Conservation (phyloP, 2,797 vertebrate species). For the Gymnodraco acuticeps region DNA sequence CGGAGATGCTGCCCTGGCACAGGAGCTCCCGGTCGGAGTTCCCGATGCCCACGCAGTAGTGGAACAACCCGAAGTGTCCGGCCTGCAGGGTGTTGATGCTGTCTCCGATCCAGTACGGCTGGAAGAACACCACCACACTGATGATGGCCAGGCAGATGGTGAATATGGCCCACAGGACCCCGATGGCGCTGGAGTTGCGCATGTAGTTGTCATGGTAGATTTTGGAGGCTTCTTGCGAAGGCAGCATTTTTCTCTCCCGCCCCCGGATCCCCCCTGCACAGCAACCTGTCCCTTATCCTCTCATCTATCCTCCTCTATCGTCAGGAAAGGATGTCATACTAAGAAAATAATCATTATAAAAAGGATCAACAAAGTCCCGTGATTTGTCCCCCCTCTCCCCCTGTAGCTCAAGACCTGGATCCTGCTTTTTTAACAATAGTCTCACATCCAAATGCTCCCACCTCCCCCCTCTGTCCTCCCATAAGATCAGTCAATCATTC, state of each 20-base stretch:
- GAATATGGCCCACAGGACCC: slow-evolving; percentile 93
- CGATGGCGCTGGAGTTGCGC: slow-evolving; percentile 92
- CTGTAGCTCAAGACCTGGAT: slow-evolving; percentile 13
- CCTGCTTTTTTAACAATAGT: slow-evolving; percentile 7
- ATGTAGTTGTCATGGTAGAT: slow-evolving; percentile 92
- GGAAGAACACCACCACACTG: slow-evolving; percentile 93
- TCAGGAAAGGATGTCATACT: neutral
- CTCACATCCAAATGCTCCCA: slow-evolving; percentile 44
- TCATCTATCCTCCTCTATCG: neutral
- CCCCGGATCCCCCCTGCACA: slow-evolving; percentile 22
- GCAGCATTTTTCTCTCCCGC: slow-evolving; percentile 85
- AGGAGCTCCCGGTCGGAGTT: slow-evolving; percentile 87
- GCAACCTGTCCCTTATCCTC: slow-evolving; percentile 35
- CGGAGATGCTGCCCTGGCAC: slow-evolving; percentile 91
- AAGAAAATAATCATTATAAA: neutral
- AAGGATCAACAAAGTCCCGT: slow-evolving; percentile 25
- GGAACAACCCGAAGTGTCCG: slow-evolving; percentile 93
- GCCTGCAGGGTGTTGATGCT: slow-evolving; percentile 91
- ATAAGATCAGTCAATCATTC: slow-evolving; percentile 39
- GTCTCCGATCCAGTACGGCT: slow-evolving; percentile 95
- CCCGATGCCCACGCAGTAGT: slow-evolving; percentile 91
- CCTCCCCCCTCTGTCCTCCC: neutral
- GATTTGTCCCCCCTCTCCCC: neutral
- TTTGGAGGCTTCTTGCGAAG: slow-evolving; percentile 91
- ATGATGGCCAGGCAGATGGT: slow-evolving; percentile 96